Conservation (phyloP, 2,797 vertebrate genomes). For the Chromobotia macracanthus region DNA sequence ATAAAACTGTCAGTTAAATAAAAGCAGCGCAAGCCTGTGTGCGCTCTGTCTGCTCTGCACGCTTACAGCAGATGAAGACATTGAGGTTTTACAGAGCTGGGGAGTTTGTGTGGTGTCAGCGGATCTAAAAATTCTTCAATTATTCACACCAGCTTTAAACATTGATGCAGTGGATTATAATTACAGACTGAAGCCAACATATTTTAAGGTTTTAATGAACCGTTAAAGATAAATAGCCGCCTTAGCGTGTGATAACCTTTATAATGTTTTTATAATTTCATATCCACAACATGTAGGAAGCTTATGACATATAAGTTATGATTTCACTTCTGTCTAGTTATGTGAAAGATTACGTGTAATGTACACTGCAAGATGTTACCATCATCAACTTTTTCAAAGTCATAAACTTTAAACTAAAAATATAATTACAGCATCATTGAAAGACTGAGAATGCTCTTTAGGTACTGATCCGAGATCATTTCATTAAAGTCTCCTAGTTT, state of each 20-base stretch:
- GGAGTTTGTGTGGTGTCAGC: neutral
- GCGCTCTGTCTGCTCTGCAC: neutral
- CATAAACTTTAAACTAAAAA: no score
- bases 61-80: neutral
- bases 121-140: constrained; percentile 26
- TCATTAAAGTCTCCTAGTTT: no score
- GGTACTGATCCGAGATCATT: no score
- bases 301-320: neutral
- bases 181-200: neutral
- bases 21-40: neutral
- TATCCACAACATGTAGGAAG: neutral
- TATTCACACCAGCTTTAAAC: neutral
- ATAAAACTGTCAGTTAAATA: constrained; percentile 22
- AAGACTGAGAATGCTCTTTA: no score
- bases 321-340: neutral
- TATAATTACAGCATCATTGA: no score
- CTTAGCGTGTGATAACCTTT: neutral
- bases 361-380: no score
- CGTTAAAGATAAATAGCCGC: neutral
- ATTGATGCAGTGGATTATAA: neutral
- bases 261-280: no score
- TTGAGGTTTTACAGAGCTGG: neutral
- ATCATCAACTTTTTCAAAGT: no score
- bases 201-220: constrained; percentile 22
- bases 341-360: neutral